Base-by-base conservation (phyloP, 2,797 vertebrate genomes). In the Bradypus variegatus region DNA sequence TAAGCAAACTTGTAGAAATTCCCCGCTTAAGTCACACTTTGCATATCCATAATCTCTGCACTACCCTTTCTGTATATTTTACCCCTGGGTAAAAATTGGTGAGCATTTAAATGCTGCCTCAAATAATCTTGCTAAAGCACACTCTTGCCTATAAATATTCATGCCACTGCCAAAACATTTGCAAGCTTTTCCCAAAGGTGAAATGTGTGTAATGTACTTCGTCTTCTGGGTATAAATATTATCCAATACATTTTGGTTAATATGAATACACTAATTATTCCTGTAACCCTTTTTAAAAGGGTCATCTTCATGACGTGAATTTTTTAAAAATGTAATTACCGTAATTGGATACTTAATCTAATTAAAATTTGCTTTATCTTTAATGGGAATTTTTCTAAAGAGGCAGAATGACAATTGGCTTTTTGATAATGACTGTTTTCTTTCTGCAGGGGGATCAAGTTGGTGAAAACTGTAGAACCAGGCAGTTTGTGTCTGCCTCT, bases 331-430 rank as follows among this genome's bases (percentile, higher is more conserved):
- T 98, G 97, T 98, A 98, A 98, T 98, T 98, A 98, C 98, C 97
- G 97, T 98, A 98, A 98, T 98, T 98, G 98, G 97, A 97, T 97
- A 97, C 97, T 98, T 98, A 98, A 98, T 98, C 98, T 98, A 98
- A 98, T 98, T 98, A 98, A 98, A 98, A 97, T 97, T 97, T 93
- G 97, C 97, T 98, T 98, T 98, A 98, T 98, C 98, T 98, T 97
- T 98, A 98, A 97, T 98, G 97, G 97, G 96, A 97, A 97, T 96
- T 97, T 97, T 97, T 98, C 97, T 97, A 97, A 98, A 97, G 97
- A 97, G 96, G 95, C 95, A 94, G 97, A 97, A 97, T 97, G 97
- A 98, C 98, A 98, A 98, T 97, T 97, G 97, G 97, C 96, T 98
- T 98, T 97, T 97, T 97, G 97, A 98, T 98, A 97, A 97, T 97